A percentile compares a stretch with the other conserved stretches of the same genome.
phyloP scores from a whole-genome alignment of 2,888 invertebrate species.

The Aphrophora alni region DNA sequence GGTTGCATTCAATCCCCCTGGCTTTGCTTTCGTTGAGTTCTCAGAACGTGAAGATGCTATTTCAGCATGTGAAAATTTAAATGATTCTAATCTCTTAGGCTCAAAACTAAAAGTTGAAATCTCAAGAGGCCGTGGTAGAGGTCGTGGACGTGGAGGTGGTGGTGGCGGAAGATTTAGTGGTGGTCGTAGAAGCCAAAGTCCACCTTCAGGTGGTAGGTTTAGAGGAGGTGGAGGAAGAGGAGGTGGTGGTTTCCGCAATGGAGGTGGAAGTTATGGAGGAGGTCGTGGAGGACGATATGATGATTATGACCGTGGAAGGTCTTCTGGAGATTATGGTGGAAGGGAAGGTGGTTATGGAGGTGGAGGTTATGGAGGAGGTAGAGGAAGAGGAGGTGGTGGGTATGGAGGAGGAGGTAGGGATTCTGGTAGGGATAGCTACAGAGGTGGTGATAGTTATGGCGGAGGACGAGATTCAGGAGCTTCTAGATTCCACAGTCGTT shows the following conservation, averaged over 20 bases:
- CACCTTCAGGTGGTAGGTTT: slow-evolving; percentile 62
- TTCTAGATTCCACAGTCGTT: slow-evolving; percentile 38
- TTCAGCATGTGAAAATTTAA: slow-evolving; percentile 86
- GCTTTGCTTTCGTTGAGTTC: slow-evolving; percentile 94
- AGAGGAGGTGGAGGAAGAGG: slow-evolving; percentile 60
- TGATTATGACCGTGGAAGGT: slow-evolving; percentile 32
- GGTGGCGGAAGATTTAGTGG: slow-evolving; percentile 66
- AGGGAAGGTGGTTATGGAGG: slow-evolving; percentile 53
- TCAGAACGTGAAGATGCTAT: slow-evolving; percentile 88
- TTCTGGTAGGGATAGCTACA: slow-evolving; percentile 18
- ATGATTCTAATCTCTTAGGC: slow-evolving; percentile 86
- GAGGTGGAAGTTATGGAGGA: slow-evolving; percentile 52
- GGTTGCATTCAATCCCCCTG: slow-evolving; percentile 93
- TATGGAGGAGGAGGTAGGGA: slow-evolving; percentile 14
- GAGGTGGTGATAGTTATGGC: slow-evolving; percentile 9
- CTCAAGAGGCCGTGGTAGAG: slow-evolving; percentile 79
- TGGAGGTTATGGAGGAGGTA: not conserved
- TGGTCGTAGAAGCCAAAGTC: slow-evolving; percentile 58
- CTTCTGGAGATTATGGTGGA: slow-evolving; percentile 16
- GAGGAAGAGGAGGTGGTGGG: slow-evolving; percentile 1
- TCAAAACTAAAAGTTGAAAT: slow-evolving; percentile 88
- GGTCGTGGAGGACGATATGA: slow-evolving; percentile 48
- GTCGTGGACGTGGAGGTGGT: slow-evolving; percentile 67
- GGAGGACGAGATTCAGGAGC: slow-evolving; percentile 27
- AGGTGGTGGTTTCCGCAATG: slow-evolving; percentile 57